A percentile compares a stretch with the other conserved stretches of the same genome.
Evolutionary conservation across 35 echinoderm and acorn worm species (phyloP).

Genomic region (Strongylocentrotus purpuratus): DNA sequence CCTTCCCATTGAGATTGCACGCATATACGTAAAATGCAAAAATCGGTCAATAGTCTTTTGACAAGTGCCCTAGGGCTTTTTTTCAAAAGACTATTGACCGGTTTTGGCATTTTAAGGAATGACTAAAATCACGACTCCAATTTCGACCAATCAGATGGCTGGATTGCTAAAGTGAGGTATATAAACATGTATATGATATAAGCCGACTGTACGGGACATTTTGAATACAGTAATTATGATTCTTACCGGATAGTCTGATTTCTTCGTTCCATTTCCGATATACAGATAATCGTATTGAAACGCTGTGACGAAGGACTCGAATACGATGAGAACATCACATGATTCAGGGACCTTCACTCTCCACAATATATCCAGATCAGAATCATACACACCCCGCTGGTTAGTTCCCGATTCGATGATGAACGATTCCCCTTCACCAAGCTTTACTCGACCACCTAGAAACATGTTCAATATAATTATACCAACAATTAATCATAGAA

Average conservation of each 20-base stretch:
- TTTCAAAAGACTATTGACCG: too few species aligned
- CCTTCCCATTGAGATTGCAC: too few species aligned
- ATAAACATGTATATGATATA: too few species aligned
- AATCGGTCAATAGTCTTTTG: too few species aligned
- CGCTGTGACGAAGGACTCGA: not conserved
- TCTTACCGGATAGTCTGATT: not conserved
- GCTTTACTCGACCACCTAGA: not conserved
- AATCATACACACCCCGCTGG: not conserved
- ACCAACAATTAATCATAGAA: not conserved
- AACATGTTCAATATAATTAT: not conserved
- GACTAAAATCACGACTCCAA: too few species aligned
- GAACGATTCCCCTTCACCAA: not conserved
- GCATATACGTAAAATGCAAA: too few species aligned
- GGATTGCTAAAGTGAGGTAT: too few species aligned
- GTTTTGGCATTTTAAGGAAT: too few species aligned
- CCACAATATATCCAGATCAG: not conserved
- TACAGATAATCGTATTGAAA: not conserved
- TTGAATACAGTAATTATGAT: too few species aligned
- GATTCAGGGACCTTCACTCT: not conserved
- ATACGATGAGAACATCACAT: not conserved
- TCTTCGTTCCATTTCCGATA: not conserved
- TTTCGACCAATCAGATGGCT: too few species aligned
- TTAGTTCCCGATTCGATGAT: not conserved
- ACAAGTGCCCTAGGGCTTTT: too few species aligned
- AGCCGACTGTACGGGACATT: too few species aligned